Conservation (phyloP, 2,113 vertebrate genomes). For the Aramus guarauna region DNA sequence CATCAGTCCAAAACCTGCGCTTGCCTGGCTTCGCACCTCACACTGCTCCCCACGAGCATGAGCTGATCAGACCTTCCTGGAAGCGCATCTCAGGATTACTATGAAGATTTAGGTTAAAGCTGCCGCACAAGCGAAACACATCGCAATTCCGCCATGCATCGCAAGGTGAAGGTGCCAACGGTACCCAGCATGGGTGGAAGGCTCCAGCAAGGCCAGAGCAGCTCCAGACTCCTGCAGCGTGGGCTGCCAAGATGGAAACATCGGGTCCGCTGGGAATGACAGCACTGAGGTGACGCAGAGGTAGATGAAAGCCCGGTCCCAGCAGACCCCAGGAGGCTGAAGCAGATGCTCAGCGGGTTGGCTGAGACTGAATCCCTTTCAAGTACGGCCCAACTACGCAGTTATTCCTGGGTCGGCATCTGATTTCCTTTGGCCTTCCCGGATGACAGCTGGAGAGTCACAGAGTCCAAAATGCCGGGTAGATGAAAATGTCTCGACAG, state of each 20-base stretch:
- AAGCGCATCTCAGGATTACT: background rate
- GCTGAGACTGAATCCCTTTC: background rate
- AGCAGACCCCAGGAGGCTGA: background rate
- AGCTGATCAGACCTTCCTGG: background rate
- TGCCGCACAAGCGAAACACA: background rate
- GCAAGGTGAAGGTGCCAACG: background rate
- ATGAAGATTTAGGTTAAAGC: background rate
- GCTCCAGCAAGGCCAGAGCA: background rate
- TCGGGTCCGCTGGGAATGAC: background rate
- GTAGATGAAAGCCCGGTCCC: background rate
- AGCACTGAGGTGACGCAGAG: background rate
- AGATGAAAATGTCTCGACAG: rapidly evolving
- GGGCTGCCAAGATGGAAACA: background rate
- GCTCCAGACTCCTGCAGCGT: background rate
- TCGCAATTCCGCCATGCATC: rapidly evolving
- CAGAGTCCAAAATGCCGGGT: rapidly evolving
- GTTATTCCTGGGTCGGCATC: background rate
- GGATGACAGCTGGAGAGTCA: rapidly evolving
- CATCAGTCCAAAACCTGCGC: background rate
- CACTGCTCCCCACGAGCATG: background rate
- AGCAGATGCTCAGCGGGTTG: background rate
- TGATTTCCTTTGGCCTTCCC: background rate
- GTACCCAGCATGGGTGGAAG: background rate
- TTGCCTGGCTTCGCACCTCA: background rate
- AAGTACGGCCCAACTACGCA: rapidly evolving